phyloP scores from a whole-genome alignment of 2,113 vertebrate species.

The Gulo gulo region DNA sequence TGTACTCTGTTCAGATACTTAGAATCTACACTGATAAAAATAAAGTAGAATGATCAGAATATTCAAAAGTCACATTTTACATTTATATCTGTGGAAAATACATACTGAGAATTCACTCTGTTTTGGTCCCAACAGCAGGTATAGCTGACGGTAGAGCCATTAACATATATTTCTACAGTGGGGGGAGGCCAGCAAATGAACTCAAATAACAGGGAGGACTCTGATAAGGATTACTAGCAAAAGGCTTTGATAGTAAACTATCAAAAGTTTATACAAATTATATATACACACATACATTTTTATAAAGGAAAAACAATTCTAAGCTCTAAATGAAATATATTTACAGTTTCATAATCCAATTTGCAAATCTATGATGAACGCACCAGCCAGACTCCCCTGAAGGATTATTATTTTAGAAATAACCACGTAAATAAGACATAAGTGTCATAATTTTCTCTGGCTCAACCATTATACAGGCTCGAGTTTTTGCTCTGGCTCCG shows the following conservation, averaged over 20 bases:
- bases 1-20: neutral
- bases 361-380: neutral
- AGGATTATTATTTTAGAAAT: neutral
- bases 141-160: neutral
- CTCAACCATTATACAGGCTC: neutral
- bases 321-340: slow-evolving; percentile 5
- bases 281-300: neutral
- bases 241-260: neutral
- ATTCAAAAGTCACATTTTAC: slow-evolving; percentile 20
- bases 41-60: neutral
- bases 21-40: neutral
- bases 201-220: neutral
- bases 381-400: neutral
- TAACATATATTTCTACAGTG: neutral
- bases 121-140: neutral
- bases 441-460: neutral
- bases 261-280: neutral
- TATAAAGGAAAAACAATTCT: neutral
- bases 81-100: neutral
- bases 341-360: neutral
- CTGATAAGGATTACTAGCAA: neutral
- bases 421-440: neutral
- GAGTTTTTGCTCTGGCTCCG: neutral
- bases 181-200: neutral
- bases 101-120: neutral